Evolutionary conservation across 2,888 invertebrate genomes (phyloP), one percentile per base, ranked within the genome.

Genomic region (Poecilobothrus nobilitatus): DNA sequence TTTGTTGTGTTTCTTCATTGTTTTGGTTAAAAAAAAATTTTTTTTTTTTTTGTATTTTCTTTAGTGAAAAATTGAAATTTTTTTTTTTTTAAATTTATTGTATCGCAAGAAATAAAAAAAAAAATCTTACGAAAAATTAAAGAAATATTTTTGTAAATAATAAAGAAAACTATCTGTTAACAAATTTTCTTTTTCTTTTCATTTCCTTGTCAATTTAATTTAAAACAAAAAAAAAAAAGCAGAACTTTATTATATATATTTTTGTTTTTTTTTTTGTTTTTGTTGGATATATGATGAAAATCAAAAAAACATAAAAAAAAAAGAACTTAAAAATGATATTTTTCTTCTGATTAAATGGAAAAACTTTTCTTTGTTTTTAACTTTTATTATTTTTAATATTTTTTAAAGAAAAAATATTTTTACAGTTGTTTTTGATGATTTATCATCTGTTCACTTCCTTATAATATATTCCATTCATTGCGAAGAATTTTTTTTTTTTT

Each of bases 361-460:
- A 53, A 18, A 18, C 6, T 53, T 53, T 53, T 53, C 18, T 53
- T 44, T 12, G 8, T 15, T 44, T 44, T 3, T 44, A 15, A 3
- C 6, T 3, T 44, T 44, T 44, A 15, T 44, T 44, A 34, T 44
- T 53, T 53, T 53, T 18, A 12, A 18, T 53, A 53, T 53, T 53
- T 18, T 53, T 53, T 18, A 53, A 53, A 15, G 7, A 41, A 5
- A 27, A 27, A 27, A 27, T 27, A 27, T 37, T 37, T 37, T 37
- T 7, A 27, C 27, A 10, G 12, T 37, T 37, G 12, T 37, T 37
- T 53, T 6, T 53, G 53, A 53, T 18, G 53, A 53, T 53, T 53
- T 53, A 53, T 53, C 53, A 53, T 53, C 53, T 53, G 53, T 53
- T 53, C 53, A 53, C 53, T 53, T 53, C 53, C 53, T 53, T 53